Conservation (phyloP, 2,888 invertebrate species). For the Tricholauxania praeusta region DNA sequence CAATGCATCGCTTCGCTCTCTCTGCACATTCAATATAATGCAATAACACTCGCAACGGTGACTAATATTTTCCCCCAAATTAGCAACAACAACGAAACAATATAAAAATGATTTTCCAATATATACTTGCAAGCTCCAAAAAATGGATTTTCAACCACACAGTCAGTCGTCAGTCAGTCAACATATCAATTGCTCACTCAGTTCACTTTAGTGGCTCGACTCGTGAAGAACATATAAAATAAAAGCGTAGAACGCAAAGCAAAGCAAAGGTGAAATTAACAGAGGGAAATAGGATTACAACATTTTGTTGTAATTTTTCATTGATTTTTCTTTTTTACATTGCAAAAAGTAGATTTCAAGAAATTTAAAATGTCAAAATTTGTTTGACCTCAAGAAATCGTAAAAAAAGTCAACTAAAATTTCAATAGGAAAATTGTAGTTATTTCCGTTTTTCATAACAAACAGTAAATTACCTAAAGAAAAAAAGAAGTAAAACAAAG, state of each 20-base stretch:
- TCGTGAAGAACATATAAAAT: slow-evolving; percentile 49
- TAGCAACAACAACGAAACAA: background rate
- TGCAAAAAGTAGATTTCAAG: no score
- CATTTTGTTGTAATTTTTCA: slow-evolving; percentile 23
- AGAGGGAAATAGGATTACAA: slow-evolving; percentile 13
- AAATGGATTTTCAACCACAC: slow-evolving; percentile 17
- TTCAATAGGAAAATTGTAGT: no score
- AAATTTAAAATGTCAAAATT: background rate
- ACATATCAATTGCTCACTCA: slow-evolving; percentile 43
- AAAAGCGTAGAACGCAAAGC: slow-evolving; percentile 41
- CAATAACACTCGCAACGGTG: background rate
- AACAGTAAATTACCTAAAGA: background rate
- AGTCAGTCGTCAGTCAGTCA: slow-evolving; percentile 14
- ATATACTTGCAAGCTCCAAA: slow-evolving; percentile 13
- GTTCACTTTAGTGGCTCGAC: slow-evolving; percentile 56
- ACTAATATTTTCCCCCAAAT: background rate
- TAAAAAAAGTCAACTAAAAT: background rate
- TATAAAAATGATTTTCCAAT: slow-evolving; percentile 27
- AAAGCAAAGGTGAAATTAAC: slow-evolving; percentile 22
- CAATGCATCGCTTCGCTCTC: no score
- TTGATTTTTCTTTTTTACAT: slow-evolving; percentile 19
- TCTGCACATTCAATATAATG: background rate
- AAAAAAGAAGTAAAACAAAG: background rate
- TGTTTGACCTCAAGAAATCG: background rate
- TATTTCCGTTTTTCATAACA: background rate